Percentiles rank a stretch among this genome's conserved stretches.
These are phyloP conservation scores for Polydrusus tereticollis DNA, from an alignment of 2,888 invertebrate species.

Conservation along the genomic window DNA sequence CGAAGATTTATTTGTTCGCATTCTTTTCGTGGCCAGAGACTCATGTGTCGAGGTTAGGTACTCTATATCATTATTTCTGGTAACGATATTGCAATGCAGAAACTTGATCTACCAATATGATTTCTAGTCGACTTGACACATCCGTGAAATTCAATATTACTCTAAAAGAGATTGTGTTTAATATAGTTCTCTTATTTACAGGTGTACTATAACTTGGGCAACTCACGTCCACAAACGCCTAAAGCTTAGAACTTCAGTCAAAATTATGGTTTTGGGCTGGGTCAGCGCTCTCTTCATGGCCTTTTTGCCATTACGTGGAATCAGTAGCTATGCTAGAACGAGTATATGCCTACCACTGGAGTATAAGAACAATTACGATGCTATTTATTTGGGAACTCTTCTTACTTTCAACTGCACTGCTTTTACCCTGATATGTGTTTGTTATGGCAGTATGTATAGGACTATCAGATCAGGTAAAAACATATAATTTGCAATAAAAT, in stretches of 20 bases:
- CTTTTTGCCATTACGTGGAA: constrained; percentile 72
- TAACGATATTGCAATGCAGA: no score
- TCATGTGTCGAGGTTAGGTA: no score
- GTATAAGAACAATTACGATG: constrained; percentile 69
- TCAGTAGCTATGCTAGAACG: constrained; percentile 76
- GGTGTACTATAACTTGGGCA: constrained; percentile 71
- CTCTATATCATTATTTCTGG: no score
- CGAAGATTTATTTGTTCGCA: no score
- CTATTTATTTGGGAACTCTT: constrained; percentile 71
- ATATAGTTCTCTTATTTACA: constrained; percentile 20
- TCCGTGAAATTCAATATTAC: no score
- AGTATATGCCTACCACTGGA: constrained; percentile 78
- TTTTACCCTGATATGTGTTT: constrained; percentile 74
- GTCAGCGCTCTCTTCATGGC: constrained; percentile 72
- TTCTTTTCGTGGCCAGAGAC: no score
- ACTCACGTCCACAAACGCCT: constrained; percentile 75
- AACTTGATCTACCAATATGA: no score
- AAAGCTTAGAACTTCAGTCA: constrained; percentile 70
- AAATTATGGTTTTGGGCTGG: constrained; percentile 74
- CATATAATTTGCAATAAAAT: not conserved
- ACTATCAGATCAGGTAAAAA: constrained; percentile 67
- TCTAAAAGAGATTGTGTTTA: not conserved
- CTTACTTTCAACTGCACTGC: constrained; percentile 74
- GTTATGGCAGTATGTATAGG: constrained; percentile 75
- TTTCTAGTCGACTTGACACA: no score